Conservation (phyloP, 1,140 invertebrate species). For the Oscheius sp. region DNA sequence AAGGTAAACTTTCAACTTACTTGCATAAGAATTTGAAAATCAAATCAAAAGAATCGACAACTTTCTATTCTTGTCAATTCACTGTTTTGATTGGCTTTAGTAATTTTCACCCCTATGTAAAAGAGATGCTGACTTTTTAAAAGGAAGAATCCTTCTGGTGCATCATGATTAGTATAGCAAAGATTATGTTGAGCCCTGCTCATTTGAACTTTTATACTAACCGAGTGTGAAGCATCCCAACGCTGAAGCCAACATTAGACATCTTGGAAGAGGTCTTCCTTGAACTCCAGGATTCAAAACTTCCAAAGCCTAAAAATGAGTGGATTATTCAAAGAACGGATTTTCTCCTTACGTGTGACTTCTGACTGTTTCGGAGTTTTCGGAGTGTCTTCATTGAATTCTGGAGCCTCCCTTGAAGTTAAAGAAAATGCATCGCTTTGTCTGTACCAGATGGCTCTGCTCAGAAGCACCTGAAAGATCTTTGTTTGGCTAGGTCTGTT, state of each 20-base stretch:
- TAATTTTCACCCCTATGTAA: too few species aligned
- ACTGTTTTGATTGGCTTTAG: too few species aligned
- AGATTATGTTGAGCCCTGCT: too few species aligned
- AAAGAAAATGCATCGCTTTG: not conserved
- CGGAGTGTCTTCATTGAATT: not conserved
- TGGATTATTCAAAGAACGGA: not conserved
- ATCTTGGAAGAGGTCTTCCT: conserved; percentile 3
- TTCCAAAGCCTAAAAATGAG: not conserved
- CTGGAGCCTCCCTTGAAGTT: not conserved
- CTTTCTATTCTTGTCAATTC: too few species aligned
- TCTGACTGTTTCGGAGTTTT: not conserved
- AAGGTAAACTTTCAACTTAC: too few species aligned
- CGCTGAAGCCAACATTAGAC: conserved; percentile 18
- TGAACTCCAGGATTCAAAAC: not conserved
- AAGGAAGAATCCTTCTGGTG: too few species aligned
- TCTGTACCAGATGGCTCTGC: not conserved
- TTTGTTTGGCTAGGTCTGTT: too few species aligned
- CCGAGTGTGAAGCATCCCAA: not conserved
- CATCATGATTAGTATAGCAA: too few species aligned
- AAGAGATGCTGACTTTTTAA: too few species aligned
- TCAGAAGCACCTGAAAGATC: not conserved
- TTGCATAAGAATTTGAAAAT: too few species aligned
- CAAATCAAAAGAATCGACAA: too few species aligned
- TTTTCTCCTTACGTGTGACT: not conserved
- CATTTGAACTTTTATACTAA: too few species aligned